Evolutionary conservation across 2,113 vertebrate species (phyloP).

Genomic region (Thunnus thynnus): DNA sequence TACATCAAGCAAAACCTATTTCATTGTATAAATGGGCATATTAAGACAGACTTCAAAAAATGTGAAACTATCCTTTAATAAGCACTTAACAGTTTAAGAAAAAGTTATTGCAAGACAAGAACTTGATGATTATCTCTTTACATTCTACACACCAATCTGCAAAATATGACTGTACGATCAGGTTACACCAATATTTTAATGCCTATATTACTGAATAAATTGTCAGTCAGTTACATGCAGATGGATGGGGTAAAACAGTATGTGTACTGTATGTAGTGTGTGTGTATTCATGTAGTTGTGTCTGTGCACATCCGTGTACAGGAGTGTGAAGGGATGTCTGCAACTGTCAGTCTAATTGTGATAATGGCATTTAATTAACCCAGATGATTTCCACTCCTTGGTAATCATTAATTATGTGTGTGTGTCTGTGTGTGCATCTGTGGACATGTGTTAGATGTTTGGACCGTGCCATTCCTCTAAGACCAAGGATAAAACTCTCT

Average conservation of each 20-base stretch:
- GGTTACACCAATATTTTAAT: conserved; percentile 18
- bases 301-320: not conserved
- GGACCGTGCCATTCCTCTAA: conserved; percentile 4
- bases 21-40: no score
- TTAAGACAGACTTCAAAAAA: no score
- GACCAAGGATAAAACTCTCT: conserved; percentile 24
- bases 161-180: conserved; percentile 15
- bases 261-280: not conserved
- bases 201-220: conserved; percentile 22
- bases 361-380: conserved; percentile 62
- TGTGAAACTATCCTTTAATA: not conserved
- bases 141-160: not conserved
- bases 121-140: not conserved
- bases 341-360: conserved; percentile 49
- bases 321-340: conserved; percentile 11
- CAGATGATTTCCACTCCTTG: conserved; percentile 48
- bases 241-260: conserved; percentile 5
- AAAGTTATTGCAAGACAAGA: not conserved
- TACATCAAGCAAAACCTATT: no score
- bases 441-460: not conserved
- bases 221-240: conserved; percentile 18
- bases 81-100: not conserved
- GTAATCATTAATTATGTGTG: conserved; percentile 25
- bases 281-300: conserved; percentile 5
- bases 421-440: conserved; percentile 11